Base-by-base conservation (phyloP, 2,797 vertebrate genomes). In the Sebastes itinus region DNA sequence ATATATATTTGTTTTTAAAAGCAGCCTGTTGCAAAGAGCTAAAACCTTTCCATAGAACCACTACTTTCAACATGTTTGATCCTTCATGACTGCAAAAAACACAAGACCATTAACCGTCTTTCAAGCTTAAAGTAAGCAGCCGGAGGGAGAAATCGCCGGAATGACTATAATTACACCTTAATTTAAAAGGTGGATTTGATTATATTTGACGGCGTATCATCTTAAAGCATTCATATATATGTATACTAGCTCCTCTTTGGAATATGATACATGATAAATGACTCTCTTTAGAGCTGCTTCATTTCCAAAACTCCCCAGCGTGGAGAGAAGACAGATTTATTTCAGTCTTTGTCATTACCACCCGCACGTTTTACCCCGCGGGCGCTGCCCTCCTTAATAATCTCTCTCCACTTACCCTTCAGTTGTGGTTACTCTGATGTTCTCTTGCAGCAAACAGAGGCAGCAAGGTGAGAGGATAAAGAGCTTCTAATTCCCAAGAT, bases 401-500 rank as follows among this genome's bases (percentile, higher is more conserved):
- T 78, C 66, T 68, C 61, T n/a, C 70, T 59, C 25, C 25, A 55
- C 79, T 69, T n/a, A 27, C 22, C 27, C 46, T 83, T 83, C 78
- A 81, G 32, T 18, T 76, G 80, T 59, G 81, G 83, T 81, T 61
- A 5, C 82, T 84, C 71, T 86, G 81, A 87, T 33, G 84, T 78
- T 76, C 6, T 54, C 30, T 61, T 28, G 32, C 38, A 62, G 62
- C 32, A 30, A 70, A 75, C 23, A 1, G 61, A 81, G 78, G 75
- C 75, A 80, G 65, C 62, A 9, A 67, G 55, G 78, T 72, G 80
- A 68, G 60, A 71, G 25, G 38, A 66, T 75, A 32, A 72, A 75
- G 32, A 60, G 71, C 25, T 74, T 30, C 11, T 2, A 20, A 61
- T 18, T 60, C 52, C 32, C 55, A 67, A 67, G 68, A 80, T 4